Conservation (phyloP, 2,113 vertebrate species). For the Stegostoma tigrinum region DNA sequence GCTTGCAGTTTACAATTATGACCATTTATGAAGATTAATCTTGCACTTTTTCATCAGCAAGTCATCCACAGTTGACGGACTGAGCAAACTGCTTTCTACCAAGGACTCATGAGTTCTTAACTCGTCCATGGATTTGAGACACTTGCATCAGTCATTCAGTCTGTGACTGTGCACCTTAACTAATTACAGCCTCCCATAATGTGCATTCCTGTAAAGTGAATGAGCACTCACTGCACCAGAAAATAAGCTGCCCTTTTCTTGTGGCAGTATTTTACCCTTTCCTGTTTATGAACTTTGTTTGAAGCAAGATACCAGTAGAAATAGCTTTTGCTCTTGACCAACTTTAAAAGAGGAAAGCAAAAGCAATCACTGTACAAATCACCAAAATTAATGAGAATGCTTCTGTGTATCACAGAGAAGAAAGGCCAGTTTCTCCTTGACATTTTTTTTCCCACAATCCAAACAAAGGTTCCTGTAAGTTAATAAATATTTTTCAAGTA, state of each 20-base stretch:
- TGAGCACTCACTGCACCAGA: neutral
- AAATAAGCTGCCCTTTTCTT: conserved; percentile 31
- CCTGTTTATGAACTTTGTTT: neutral
- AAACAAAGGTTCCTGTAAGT: neutral
- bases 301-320: neutral
- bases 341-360: conserved; percentile 9
- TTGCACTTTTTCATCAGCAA: conserved; percentile 42
- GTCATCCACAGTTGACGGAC: conserved; percentile 41
- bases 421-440: neutral
- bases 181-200: conserved; percentile 40
- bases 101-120: conserved; percentile 33
- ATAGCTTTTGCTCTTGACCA: neutral
- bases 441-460: neutral
- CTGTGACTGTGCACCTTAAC: conserved; percentile 41
- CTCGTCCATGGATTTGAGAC: conserved; percentile 38
- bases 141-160: conserved; percentile 47
- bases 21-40: conserved; percentile 46
- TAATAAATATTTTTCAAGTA: neutral
- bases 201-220: conserved; percentile 20
- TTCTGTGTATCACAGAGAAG: neutral
- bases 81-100: conserved; percentile 35
- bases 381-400: neutral
- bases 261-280: neutral
- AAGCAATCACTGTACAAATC: neutral
- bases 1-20: conserved; percentile 44